Evolutionary conservation across 2,113 vertebrate genomes (phyloP).

Genomic region (Vulpes lagopus): DNA sequence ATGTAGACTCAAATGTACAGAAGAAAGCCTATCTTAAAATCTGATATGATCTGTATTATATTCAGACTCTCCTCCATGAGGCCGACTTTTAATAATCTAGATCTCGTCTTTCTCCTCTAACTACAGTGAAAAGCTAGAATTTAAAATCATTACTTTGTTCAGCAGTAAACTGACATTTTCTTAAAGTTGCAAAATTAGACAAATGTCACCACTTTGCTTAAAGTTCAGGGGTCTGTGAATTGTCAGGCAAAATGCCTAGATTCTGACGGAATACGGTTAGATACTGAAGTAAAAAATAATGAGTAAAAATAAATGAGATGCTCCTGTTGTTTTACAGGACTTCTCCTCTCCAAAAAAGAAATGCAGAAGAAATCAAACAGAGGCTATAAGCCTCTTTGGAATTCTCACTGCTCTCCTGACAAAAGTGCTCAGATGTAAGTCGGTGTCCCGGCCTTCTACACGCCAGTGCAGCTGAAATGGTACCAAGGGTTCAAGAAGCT

Average conservation of each 20-base stretch:
- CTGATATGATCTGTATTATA: not conserved
- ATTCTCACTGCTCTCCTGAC: not conserved
- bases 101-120: not conserved
- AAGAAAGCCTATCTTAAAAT: not conserved
- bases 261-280: not conserved
- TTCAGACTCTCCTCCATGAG: not conserved
- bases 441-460: not conserved
- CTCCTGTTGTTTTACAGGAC: not conserved
- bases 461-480: not conserved
- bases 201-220: not conserved
- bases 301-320: not conserved
- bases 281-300: not conserved
- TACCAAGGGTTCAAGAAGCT: not conserved
- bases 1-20: not conserved
- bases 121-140: not conserved
- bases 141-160: not conserved
- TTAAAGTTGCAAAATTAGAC: constrained; percentile 33
- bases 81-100: not conserved
- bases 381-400: not conserved
- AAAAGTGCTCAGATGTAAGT: not conserved
- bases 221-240: not conserved
- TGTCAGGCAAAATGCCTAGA: not conserved
- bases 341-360: not conserved
- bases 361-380: not conserved
- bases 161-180: constrained; percentile 15